Base-by-base conservation (phyloP, 1,140 invertebrate genomes). In the Bombus picipes region DNA sequence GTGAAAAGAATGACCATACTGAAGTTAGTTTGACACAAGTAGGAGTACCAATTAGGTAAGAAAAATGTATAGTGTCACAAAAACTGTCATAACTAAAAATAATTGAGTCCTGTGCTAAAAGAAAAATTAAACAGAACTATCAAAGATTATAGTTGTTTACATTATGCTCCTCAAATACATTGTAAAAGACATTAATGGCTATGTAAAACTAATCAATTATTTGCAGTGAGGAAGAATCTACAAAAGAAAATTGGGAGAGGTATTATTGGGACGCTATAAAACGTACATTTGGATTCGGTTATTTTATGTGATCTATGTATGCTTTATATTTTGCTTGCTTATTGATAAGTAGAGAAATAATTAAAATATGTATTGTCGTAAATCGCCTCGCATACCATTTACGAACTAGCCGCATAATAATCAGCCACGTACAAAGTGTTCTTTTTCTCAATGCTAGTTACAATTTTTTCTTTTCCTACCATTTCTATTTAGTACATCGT, bases 261-360 rank as follows among this genome's bases (percentile, higher is more conserved):
- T 99, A 99, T 95, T 99, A 99, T 93, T 99, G 98, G 97, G 97
- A 98, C 89, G 96, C 98, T 85, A 99, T 99, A 91, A 98, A 98
- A 95, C 96, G 97, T 92, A 97, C 98, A 1, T 99, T 99, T 95
- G 98, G 98, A 59, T 99, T 98, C 94, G 98, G 98, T 43, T 97
- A 96, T 15, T 97, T 97, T 91, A 96, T 98, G 95, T 97, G 96
- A 96, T 96, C 88, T 75, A 91, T 83, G 81, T 93, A 88, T 53
- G 72, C 80, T 80, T 65, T 87, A 85, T 82, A 65, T 37, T 73
- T 81, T 84, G 87, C 91, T 90, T 93, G 92, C 93, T 94, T 93
- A 93, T 90, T 90, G 68, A 91, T 92, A 91, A 93, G 90, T 92
- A 91, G 91, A 91, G 89, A 72, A 80, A 80, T 80, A 43, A 85